Evolutionary conservation across 2,797 vertebrate genomes (phyloP), one percentile per base, ranked within the genome.

Genomic region (Podarcis siculus): DNA sequence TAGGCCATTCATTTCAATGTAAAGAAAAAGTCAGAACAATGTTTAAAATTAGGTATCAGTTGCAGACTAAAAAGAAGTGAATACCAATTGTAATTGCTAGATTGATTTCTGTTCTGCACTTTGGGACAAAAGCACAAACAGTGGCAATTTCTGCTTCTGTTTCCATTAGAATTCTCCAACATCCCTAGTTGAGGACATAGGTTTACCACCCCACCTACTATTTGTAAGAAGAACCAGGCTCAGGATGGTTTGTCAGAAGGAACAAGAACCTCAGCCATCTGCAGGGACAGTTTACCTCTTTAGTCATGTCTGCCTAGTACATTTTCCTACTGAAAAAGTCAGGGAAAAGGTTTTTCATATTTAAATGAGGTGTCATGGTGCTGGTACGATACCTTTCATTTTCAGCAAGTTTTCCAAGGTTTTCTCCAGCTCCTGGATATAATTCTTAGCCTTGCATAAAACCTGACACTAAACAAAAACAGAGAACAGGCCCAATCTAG

Each of bases 381-480:
- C 5, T 64, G 55, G 89, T 86, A 92, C 80, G 87, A 86, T 96
- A 98, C 98, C 97, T 97, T 97, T 98, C 94, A 97, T 94, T 90
- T 96, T 96, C 93, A 98, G 96, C 92, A 98, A 93, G 87, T 92
- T 95, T 86, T 95, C 95, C 94, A 98, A 92, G 75, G 94, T 96
- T 92, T 95, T 91, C 91, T 98, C 97, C 95, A 97, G 95, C 87
- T 97, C 96, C 91, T 95, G 94, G 79, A 98, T 97, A 86, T 96
- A 95, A 87, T 86, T 95, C 95, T 97, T 97, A 76, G 97, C 95
- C 83, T 96, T 97, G 90, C 92, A 96, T 92, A 98, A 94, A 92
- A 98, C 96, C 95, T 98, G 97, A 96, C 97, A 97, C 98, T 98
- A 95, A 93, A 94, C 86, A 96, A 61, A 96, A 94, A 95, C 93